These are phyloP conservation scores for Clarias platycephalus DNA, from an alignment of 2,797 vertebrate species.

Conservation along the genomic window DNA sequence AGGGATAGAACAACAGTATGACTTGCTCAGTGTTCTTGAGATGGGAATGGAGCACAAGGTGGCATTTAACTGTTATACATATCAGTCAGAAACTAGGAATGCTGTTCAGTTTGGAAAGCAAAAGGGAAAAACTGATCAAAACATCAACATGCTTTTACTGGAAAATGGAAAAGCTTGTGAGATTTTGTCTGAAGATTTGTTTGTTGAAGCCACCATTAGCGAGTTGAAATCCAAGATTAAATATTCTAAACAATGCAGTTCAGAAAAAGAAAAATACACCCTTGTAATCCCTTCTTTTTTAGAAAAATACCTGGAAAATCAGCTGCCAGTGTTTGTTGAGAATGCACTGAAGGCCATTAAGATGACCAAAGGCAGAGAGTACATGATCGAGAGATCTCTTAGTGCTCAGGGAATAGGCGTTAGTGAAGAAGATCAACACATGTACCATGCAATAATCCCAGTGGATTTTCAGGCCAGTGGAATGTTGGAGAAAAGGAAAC, in stretches of 20 bases:
- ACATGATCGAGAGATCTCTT: slow-evolving; percentile 48
- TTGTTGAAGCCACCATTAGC: slow-evolving; percentile 44
- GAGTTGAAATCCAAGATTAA: slow-evolving; percentile 42
- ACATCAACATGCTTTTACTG: slow-evolving; percentile 46
- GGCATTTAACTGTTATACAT: slow-evolving; percentile 26
- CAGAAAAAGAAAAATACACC: background rate
- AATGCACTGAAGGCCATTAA: slow-evolving; percentile 57
- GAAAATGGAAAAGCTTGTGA: slow-evolving; percentile 52
- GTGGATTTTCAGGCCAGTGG: slow-evolving; percentile 64
- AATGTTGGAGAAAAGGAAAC: slow-evolving; percentile 60
- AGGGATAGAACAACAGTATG: slow-evolving; percentile 43
- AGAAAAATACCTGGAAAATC: slow-evolving; percentile 35
- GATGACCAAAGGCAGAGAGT: slow-evolving; percentile 56
- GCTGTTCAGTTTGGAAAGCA: slow-evolving; percentile 19
- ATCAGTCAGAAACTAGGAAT: slow-evolving; percentile 37
- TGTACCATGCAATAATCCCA: slow-evolving; percentile 51
- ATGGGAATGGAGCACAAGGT: slow-evolving; percentile 36
- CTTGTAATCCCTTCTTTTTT: slow-evolving; percentile 21
- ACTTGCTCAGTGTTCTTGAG: slow-evolving; percentile 48
- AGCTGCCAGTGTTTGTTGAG: slow-evolving; percentile 49
- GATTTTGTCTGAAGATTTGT: slow-evolving; percentile 40
- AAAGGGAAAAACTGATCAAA: slow-evolving; percentile 34
- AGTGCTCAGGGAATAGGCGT: slow-evolving; percentile 6
- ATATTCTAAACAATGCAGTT: slow-evolving; percentile 38
- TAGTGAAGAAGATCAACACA: slow-evolving; percentile 24